phyloP scores from a whole-genome alignment of 2,888 invertebrate genomes.

The Orgyia antiqua region DNA sequence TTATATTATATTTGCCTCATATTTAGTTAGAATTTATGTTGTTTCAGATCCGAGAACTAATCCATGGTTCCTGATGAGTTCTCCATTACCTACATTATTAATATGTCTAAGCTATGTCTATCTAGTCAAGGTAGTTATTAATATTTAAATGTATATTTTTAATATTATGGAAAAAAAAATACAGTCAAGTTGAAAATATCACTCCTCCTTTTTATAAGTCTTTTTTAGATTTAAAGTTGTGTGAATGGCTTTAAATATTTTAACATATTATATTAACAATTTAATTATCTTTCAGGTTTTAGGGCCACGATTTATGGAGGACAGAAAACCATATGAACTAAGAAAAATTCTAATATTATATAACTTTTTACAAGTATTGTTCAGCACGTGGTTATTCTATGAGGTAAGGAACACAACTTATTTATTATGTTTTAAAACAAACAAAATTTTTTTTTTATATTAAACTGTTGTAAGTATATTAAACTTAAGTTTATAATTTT shows the following conservation, averaged over 20 bases:
- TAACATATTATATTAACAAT: no score
- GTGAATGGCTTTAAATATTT: no score
- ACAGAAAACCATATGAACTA: slow-evolving; percentile 92
- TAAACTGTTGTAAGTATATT: no score
- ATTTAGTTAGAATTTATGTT: slow-evolving; percentile 8
- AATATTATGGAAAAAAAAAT: no score
- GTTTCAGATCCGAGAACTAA: slow-evolving; percentile 91
- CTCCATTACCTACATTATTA: slow-evolving; percentile 93
- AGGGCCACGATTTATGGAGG: slow-evolving; percentile 94
- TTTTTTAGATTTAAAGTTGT: no score
- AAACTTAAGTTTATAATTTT: no score
- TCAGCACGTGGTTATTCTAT: slow-evolving; percentile 94
- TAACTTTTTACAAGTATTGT: slow-evolving; percentile 92
- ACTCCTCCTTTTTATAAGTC: no score
- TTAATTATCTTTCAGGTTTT: slow-evolving; percentile 78
- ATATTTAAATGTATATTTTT: slow-evolving; percentile 13
- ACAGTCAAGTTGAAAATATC: no score
- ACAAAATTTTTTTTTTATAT: no score
- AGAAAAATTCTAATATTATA: slow-evolving; percentile 87
- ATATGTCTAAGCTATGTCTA: slow-evolving; percentile 94
- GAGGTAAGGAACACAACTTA: no score
- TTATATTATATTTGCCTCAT: no score
- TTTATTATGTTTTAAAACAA: no score
- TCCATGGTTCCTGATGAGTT: slow-evolving; percentile 95
- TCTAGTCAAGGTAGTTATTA: slow-evolving; percentile 85